Conservation (phyloP, 2,113 vertebrate species). For the Ailurus styani region DNA sequence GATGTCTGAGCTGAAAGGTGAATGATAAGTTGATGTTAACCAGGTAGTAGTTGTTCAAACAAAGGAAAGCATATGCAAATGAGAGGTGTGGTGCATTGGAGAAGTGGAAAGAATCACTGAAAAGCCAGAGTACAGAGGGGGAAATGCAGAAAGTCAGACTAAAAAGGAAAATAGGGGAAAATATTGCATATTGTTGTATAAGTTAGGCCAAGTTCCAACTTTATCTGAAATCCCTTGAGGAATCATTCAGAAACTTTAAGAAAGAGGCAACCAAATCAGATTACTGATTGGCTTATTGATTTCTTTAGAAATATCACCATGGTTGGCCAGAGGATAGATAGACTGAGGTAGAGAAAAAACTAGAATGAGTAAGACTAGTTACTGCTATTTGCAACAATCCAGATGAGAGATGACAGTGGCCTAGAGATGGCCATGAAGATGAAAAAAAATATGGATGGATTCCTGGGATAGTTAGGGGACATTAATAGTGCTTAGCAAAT, state of each 20-base stretch:
- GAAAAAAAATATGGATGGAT: background rate
- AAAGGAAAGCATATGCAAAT: background rate
- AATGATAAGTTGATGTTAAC: background rate
- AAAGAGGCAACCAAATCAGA: background rate
- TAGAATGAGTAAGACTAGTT: background rate
- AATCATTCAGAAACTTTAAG: background rate
- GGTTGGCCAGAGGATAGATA: background rate
- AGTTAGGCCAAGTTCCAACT: background rate
- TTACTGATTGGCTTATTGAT: background rate
- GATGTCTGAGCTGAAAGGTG: background rate
- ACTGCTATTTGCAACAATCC: background rate
- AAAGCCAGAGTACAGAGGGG: background rate
- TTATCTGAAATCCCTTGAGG: background rate
- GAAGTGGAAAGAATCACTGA: background rate
- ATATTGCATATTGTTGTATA: background rate
- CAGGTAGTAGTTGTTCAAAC: background rate
- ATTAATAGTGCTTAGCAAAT: background rate
- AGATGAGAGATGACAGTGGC: background rate
- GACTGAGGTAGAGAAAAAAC: background rate
- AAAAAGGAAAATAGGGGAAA: background rate
- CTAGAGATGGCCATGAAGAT: background rate
- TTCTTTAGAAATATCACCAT: background rate
- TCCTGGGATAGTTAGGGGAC: background rate
- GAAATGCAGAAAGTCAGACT: background rate
- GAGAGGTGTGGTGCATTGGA: background rate